Evolutionary conservation across 2,113 vertebrate species (phyloP), one percentile per base, ranked within the genome.

Genomic region (Tricholaema leucomelas): DNA sequence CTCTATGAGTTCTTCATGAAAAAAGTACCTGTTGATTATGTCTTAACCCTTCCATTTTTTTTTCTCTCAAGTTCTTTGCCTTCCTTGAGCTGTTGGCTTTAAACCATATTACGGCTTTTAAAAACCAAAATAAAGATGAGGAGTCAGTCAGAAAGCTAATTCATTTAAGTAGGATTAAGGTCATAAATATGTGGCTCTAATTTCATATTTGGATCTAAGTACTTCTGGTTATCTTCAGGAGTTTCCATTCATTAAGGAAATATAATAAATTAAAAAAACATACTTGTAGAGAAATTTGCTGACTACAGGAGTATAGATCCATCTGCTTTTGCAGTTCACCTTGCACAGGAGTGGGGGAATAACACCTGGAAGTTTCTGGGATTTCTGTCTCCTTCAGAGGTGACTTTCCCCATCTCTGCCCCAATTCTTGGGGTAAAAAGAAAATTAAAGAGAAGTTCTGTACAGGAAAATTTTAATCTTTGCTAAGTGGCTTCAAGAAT

Each of bases 91-190:
- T 70, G 14, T 71, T 94, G 20, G 23, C 19, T 69, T 71, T 36
- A 90, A 46, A 81, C 36, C 12, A 36, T 2, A 1, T 86, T 67
- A 52, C 10, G 8, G 2, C 31, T 88, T 42, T 78, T 90, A 83
- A 92, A 92, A 89, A 73, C 33, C 40, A 79, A 75, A 70, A 63
- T 77, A 50, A 75, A 56, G 35, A 40, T 36, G 31, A 83, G 35
- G 31, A 77, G 46, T 70, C 31, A 67, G 50, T 90, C 61, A 81
- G 63, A 88, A 86, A 91, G 75, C 59, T 76, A 88, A 80, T 78
- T 91, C 54, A 93, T 81, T 87, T 50, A 77, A 76, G 23, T 48
- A 72, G 65, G 56, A 78, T 90, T 88, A 82, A 84, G 92, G 63
- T 82, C 31, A 50, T 61, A 85, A 84, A 71, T 60, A 11, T 1